Base-by-base conservation (phyloP, 1,140 invertebrate genomes). In the Lasaia peninsularis region DNA sequence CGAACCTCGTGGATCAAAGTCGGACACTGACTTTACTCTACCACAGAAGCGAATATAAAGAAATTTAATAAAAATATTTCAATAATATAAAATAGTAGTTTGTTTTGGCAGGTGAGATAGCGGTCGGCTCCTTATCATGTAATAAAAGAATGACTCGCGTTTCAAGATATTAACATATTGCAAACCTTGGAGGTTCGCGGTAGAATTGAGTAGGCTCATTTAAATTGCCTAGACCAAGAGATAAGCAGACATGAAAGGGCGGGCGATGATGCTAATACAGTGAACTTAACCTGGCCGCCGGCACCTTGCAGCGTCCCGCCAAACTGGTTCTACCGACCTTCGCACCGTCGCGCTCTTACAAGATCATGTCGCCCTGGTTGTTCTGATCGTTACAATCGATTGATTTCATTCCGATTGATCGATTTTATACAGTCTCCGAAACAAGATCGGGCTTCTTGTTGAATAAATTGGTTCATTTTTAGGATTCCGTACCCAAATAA, bases 281-380 rank as follows among this genome's bases (percentile, higher is more conserved):
- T 79, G 84, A 82, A 87, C 81, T 85, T 84, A 87, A 85, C 78
- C 73, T 72, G 77, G 77, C 75, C 80, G 69, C 63, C 74, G 77
- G 80, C 84, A 87, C 84, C 79, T 87, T 86, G 81, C 84, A 65
- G 65, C 78, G 74, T 76, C 78, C 81, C 71, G 70, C 72, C 73
- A 84, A 87, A 87, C 85, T 81, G 80, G 85, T 88, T 88, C 67
- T 69, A 60, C 60, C 82, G 82, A 84, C 85, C 80, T 88, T 86
- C 80, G 71, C 69, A 67, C 56, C 62, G 65, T 70, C 75, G 73
- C 69, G 64, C 80, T 80, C 67, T 67, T 75, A 62, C 61, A 59
- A 64, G 63, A 65, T 78, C 70, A 83, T 87, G 76, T 53, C 63
- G 49, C 72, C 79, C 76, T 87, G 73, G 84, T 85, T 66, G 66